A percentile compares a stretch with the other conserved stretches of the same genome.
phyloP scores from a whole-genome alignment of 2,113 vertebrate species.

The Chrysemys picta region DNA sequence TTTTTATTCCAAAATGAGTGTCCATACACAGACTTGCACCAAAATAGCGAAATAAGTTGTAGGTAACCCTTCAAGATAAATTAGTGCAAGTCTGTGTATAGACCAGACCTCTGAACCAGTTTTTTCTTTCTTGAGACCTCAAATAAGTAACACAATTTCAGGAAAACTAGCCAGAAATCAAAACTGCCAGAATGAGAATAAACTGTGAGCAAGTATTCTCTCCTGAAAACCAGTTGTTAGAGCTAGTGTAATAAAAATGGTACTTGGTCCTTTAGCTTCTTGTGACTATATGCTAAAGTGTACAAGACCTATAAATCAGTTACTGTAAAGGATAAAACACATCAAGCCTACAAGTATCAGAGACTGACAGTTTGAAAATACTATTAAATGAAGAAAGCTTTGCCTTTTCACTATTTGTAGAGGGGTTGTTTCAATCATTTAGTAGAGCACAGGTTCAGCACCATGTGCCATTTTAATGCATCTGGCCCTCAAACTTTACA shows the following conservation, averaged over 20 bases:
- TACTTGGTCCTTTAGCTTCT: not conserved
- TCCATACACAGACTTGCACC: not conserved
- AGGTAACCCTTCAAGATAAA: not conserved
- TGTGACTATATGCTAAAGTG: not conserved
- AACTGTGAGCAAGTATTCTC: not conserved
- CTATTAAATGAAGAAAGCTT: slow-evolving; percentile 5
- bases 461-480: not conserved
- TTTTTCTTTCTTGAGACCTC: not conserved
- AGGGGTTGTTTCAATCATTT: slow-evolving; percentile 9
- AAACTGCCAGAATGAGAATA: not conserved
- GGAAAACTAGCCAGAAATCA: slow-evolving; percentile 10
- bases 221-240: slow-evolving; percentile 13
- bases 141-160: slow-evolving; percentile 17
- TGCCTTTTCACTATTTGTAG: not conserved
- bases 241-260: not conserved
- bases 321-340: slow-evolving; percentile 7
- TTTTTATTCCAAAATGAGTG: not conserved
- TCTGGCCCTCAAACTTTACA: rapidly evolving
- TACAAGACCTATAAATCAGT: not conserved
- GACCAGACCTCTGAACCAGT: not conserved
- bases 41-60: slow-evolving; percentile 4
- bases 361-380: not conserved
- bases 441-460: not conserved
- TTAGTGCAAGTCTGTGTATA: slow-evolving; percentile 24
- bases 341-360: not conserved